Base-by-base conservation (phyloP, 2,888 invertebrate species). In the Zaprionus lineosus region DNA sequence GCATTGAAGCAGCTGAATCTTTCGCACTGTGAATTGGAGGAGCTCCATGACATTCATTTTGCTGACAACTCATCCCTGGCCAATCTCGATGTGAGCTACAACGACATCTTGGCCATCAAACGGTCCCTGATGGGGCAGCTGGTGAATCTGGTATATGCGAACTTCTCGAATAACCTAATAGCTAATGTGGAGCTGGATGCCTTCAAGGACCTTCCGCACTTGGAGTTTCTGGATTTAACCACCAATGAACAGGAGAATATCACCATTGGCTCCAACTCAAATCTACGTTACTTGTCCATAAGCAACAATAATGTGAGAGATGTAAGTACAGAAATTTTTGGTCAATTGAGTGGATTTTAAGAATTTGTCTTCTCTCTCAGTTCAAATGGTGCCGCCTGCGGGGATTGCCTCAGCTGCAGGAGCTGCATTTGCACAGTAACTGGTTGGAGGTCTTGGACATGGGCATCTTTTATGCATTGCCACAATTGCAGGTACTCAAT, bases 81-180 rank as follows among this genome's bases (percentile, higher is more conserved):
- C 31, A 55, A 46, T 26, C 41, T 90, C 6, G 89, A 90, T 72
- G 81, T 64, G 1, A 89, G 88, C 55, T 58, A 68, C 57, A 90
- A 90, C 59, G 65, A 67, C 6, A 50, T 90, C 11, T 34, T 41
- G 19, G 4, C 39, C 0, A 36, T 90, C 8, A 67, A 47, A 1
- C 57, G 52, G 0, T 52, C 56, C 1, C 56, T 78, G 16, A 48
- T 85, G 41, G 56, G 50, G 3, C 72, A 71, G 40, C 47, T 89
- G 12, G 47, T 51, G 1, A 69, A 82, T 39, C 48, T 89, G 16
- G 78, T 74, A 28, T 66, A 71, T 21, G 83, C 67, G 0, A 88
- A 89, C 61, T 86, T 89, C 26, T 87, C 89, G 0, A 68, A 86
- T 12, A 89, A 89, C 48, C 28, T 63, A 0, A 65, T 89, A 2